Conservation (phyloP, 2,797 vertebrate genomes). For the Sylvia borin region DNA sequence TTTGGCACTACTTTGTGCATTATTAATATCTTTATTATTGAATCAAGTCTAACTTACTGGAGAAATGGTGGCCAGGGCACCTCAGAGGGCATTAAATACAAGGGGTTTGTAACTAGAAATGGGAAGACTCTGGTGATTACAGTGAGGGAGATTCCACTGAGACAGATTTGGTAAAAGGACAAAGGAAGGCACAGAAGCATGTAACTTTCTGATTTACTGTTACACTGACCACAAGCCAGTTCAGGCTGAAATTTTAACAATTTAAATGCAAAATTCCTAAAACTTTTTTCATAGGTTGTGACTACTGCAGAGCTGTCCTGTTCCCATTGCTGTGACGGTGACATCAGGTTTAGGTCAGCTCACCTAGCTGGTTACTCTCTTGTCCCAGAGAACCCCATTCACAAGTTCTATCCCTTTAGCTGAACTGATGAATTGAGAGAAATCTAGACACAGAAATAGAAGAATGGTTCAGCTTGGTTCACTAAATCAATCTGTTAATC, state of each 20-base stretch:
- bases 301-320: neutral
- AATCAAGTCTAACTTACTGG: neutral
- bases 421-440: neutral
- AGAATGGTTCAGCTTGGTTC: neutral
- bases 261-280: neutral
- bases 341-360: neutral
- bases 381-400: neutral
- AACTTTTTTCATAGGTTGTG: neutral
- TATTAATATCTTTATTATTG: neutral
- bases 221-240: neutral
- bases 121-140: neutral
- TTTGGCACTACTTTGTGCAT: neutral
- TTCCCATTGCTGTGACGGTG: neutral
- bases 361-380: neutral
- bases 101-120: too few relatives aligned
- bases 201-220: neutral
- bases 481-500: neutral
- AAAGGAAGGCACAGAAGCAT: neutral
- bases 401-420: neutral
- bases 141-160: neutral
- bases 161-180: neutral
- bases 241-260: neutral
- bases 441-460: neutral
- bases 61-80: neutral
- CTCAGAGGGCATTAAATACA: too few relatives aligned